Percentiles rank a stretch among this genome's conserved stretches.
These are phyloP conservation scores for Lasiurus borealis DNA, from an alignment of 2,113 vertebrate species.

Conservation along the genomic window DNA sequence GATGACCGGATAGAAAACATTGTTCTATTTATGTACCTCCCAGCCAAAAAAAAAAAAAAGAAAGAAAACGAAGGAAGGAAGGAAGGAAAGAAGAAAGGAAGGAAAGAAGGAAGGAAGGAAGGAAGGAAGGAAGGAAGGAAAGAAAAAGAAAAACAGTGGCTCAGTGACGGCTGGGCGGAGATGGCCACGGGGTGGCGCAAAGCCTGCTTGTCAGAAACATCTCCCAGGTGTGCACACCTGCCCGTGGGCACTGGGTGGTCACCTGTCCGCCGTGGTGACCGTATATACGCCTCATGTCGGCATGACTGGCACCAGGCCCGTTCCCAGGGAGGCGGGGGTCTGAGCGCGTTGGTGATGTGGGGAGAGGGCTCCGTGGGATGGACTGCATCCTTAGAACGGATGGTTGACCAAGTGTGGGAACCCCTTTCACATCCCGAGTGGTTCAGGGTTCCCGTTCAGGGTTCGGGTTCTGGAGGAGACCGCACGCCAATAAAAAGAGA, in stretches of 20 bases:
- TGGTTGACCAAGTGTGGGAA: neutral
- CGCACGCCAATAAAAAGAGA: no score
- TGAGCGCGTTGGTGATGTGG: neutral
- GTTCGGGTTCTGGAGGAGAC: no score
- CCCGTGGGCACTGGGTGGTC: neutral
- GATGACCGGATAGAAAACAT: no score
- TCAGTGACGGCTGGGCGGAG: neutral
- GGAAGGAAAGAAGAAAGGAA: no score
- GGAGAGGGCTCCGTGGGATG: rapidly evolving
- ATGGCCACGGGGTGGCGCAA: neutral
- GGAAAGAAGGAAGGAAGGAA: no score
- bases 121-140: no score
- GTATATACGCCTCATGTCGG: neutral
- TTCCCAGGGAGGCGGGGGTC: neutral
- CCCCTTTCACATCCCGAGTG: no score
- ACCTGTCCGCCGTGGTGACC: neutral
- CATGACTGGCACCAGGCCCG: rapidly evolving
- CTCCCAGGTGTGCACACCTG: neutral
- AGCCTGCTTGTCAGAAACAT: neutral
- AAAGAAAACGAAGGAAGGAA: no score
- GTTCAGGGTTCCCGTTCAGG: no score
- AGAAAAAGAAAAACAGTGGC: neutral
- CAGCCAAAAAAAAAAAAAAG: no score
- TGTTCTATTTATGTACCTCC: no score
- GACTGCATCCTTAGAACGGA: neutral